These are phyloP conservation scores for Epinephelus coioides DNA, from an alignment of 2,797 vertebrate genomes.

Conservation along the genomic window DNA sequence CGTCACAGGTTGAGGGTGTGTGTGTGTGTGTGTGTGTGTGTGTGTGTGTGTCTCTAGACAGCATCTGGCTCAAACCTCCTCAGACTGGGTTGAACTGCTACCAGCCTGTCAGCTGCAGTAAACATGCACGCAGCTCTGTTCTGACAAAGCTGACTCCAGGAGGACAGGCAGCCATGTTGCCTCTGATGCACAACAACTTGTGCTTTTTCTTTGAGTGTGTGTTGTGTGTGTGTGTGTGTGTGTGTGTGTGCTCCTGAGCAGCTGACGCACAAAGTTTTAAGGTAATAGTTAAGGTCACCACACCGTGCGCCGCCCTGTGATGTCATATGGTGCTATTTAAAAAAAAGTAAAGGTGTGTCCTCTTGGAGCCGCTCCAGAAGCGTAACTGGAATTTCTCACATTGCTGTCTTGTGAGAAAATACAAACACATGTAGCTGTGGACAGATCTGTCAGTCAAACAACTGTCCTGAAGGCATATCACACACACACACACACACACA, in stretches of 20 bases:
- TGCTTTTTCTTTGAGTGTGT: too few relatives aligned
- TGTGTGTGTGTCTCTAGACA: background rate
- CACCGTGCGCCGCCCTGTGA: background rate
- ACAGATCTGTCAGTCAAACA: slow-evolving; percentile 8
- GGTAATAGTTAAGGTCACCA: slow-evolving; percentile 3
- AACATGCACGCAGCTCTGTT: background rate
- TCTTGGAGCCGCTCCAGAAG: background rate
- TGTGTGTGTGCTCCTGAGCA: background rate
- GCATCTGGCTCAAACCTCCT: slow-evolving; percentile 48
- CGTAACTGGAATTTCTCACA: slow-evolving; percentile 46
- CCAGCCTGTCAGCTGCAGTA: background rate
- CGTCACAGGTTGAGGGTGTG: slow-evolving; percentile 11
- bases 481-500: background rate
- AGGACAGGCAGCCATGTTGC: too few relatives aligned
- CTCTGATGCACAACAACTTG: too few relatives aligned
- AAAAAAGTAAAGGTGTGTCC: slow-evolving; percentile 49
- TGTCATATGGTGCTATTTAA: slow-evolving; percentile 1
- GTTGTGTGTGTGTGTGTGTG: background rate
- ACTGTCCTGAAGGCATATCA: slow-evolving; percentile 22
- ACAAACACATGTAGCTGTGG: background rate
- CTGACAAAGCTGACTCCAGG: background rate
- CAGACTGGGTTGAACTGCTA: slow-evolving; percentile 31
- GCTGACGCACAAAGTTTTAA: slow-evolving; percentile 4
- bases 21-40: slow-evolving; percentile 1
- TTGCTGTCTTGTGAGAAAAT: slow-evolving; percentile 2